A percentile compares a stretch with the other conserved stretches of the same genome.
Conservation (phyloP, 37 sponge, comb jelly and placozoan genomes). For the Petrosia ficiformis region DNA sequence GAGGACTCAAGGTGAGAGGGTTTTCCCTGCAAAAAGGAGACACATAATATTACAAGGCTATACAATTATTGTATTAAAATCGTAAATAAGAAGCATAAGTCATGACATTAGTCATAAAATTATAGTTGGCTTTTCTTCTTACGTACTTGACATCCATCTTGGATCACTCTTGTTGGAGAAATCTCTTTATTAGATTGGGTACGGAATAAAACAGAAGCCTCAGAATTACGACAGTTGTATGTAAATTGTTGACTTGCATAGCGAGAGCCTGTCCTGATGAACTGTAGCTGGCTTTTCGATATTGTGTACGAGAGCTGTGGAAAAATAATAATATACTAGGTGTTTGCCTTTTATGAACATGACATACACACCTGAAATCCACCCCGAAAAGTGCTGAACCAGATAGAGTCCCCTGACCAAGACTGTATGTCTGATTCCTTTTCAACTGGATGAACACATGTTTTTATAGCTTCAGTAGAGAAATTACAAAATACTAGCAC, state of each 20-base stretch:
- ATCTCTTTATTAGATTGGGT: constrained; percentile 52
- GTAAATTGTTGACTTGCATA: constrained; percentile 50
- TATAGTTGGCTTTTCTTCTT: no score
- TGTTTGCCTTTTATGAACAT: neutral
- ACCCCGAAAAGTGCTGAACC: constrained; percentile 57
- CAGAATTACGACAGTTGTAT: constrained; percentile 63
- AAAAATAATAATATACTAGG: neutral
- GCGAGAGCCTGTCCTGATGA: constrained; percentile 35
- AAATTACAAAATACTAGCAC: constrained; percentile 69
- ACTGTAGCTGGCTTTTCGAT: constrained; percentile 41
- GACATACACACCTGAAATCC: constrained; percentile 40
- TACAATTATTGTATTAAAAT: no score
- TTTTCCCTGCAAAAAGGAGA: no score
- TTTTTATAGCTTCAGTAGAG: constrained; percentile 30
- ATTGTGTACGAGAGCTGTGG: constrained; percentile 38
- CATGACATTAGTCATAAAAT: no score
- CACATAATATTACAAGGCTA: no score
- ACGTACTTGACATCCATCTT: constrained; percentile 68
- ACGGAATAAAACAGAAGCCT: constrained; percentile 51
- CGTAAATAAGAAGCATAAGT: no score
- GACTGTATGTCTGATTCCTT: constrained; percentile 1
- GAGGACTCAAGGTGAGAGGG: constrained; percentile 9
- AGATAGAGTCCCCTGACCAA: constrained; percentile 55
- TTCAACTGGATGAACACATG: constrained; percentile 49
- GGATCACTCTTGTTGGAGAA: constrained; percentile 21